Base-by-base conservation (phyloP, 2,888 invertebrate species). In the Watsonalla binaria region DNA sequence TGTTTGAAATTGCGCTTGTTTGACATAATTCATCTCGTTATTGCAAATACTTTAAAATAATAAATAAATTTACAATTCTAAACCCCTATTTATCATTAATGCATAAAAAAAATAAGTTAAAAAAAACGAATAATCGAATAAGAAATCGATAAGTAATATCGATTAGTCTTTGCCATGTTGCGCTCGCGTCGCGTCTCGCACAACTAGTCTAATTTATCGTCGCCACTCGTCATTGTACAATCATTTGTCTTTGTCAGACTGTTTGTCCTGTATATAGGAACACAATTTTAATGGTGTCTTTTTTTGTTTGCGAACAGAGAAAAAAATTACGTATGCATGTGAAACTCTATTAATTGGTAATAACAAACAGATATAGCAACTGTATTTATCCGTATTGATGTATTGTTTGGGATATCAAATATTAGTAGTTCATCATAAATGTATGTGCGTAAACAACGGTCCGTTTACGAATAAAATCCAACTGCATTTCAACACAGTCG, bases 171-270 rank as follows among this genome's bases (percentile, higher is more conserved):
- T 54, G 61, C 53, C 63, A 57, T 33, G 59, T 56, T 62, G 63
- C 68, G 34, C 54, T 62, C 61, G 66, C 72, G 62, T 51, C 51
- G 13, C 56, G 54, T 69, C 60, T 68, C 63, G 61, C 59, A 62
- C 47, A 70, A 70, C 71, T 68, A 66, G 66, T 57, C 66, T 76
- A 68, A 75, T 76, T 76, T 76, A 76, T 74, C 54, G 61, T 52
- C 47, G 54, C 63, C 57, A 74, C 72, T 61, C 63, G 60, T 76
- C 73, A 72, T 72, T 68, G 64, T 24, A 47, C 54, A 63, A 65
- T 68, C 74, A 74, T 76, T 74, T 74, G 67, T 76, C 74, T 64
- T 65, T 64, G 63, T 65, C 62, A 62, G 57, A 54, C 59, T 57
- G 35, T 35, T 13, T 14, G 11, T 5, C 35, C 6, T 6, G 37